Evolutionary conservation across 1,140 invertebrate species (phyloP).

Genomic region (Metaphire vulgaris): DNA sequence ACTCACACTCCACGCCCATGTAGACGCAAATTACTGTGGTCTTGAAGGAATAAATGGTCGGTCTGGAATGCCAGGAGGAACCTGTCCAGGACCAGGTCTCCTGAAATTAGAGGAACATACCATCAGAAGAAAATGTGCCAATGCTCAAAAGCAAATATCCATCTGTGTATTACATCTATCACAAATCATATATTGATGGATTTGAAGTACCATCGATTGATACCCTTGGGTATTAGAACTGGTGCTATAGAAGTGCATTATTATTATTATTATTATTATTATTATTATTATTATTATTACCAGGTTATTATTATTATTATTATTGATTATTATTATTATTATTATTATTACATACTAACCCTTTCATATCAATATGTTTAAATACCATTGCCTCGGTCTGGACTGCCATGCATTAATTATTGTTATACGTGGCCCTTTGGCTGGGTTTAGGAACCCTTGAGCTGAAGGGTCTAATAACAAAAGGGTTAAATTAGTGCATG

Average conservation of each 20-base stretch:
- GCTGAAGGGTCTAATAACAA: too few relatives aligned
- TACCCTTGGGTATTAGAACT: too few relatives aligned
- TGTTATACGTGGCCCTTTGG: too few relatives aligned
- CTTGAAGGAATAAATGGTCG: conserved; percentile 1
- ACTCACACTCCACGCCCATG: not conserved
- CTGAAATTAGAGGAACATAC: too few relatives aligned
- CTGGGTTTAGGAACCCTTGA: too few relatives aligned
- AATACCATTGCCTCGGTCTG: not conserved
- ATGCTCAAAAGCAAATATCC: not conserved
- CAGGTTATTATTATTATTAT: too few relatives aligned
- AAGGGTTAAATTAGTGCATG: too few relatives aligned
- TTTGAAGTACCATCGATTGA: too few relatives aligned
- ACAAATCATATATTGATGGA: not conserved
- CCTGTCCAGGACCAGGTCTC: conserved; percentile 20
- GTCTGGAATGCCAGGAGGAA: conserved; percentile 16
- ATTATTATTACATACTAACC: not conserved
- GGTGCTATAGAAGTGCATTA: too few relatives aligned
- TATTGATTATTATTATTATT: not conserved
- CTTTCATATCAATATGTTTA: not conserved
- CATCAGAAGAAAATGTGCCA: too few relatives aligned
- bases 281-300: not conserved
- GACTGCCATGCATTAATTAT: too few relatives aligned
- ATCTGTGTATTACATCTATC: not conserved
- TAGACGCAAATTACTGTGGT: not conserved
- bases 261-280: not conserved